A percentile compares a stretch with the other conserved stretches of the same genome.
Evolutionary conservation across 1,140 invertebrate species (phyloP).

Genomic region (Uloborus diversus): DNA sequence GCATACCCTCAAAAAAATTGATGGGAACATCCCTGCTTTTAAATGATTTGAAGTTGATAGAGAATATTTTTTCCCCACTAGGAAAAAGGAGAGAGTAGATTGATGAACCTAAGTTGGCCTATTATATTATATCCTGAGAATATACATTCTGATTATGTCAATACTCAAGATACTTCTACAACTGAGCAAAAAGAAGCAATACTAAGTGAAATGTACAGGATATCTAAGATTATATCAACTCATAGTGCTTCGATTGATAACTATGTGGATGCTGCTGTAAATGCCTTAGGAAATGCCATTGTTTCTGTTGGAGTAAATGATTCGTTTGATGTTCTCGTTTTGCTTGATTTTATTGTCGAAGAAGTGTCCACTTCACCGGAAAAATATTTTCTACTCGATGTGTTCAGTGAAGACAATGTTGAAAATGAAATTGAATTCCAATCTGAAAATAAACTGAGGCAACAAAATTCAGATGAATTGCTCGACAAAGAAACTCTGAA

Average conservation of each 20-base stretch:
- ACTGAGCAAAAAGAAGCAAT: background rate
- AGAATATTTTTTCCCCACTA: too few relatives aligned
- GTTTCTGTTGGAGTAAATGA: slow-evolving; percentile 7
- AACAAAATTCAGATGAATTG: background rate
- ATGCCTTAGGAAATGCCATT: background rate
- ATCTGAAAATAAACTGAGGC: background rate
- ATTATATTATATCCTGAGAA: slow-evolving; percentile 21
- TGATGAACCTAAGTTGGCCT: slow-evolving; percentile 11
- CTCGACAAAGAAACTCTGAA: background rate
- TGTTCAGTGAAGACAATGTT: background rate
- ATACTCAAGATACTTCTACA: background rate
- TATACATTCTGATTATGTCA: slow-evolving; percentile 21
- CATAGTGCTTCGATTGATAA: background rate
- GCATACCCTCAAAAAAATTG: too few relatives aligned
- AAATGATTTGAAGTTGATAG: too few relatives aligned
- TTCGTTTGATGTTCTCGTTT: background rate
- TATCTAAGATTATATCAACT: background rate
- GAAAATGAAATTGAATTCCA: background rate
- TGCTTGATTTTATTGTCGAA: background rate
- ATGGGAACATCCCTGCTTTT: too few relatives aligned
- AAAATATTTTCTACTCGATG: slow-evolving; percentile 1
- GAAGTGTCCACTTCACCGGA: background rate
- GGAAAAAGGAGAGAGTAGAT: too few relatives aligned
- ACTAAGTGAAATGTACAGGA: slow-evolving; percentile 10
- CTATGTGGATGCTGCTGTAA: background rate